Percentiles rank a stretch among this genome's conserved stretches.
These are phyloP conservation scores for Sparidentex hasta DNA, from an alignment of 2,797 vertebrate species.

Conservation along the genomic window DNA sequence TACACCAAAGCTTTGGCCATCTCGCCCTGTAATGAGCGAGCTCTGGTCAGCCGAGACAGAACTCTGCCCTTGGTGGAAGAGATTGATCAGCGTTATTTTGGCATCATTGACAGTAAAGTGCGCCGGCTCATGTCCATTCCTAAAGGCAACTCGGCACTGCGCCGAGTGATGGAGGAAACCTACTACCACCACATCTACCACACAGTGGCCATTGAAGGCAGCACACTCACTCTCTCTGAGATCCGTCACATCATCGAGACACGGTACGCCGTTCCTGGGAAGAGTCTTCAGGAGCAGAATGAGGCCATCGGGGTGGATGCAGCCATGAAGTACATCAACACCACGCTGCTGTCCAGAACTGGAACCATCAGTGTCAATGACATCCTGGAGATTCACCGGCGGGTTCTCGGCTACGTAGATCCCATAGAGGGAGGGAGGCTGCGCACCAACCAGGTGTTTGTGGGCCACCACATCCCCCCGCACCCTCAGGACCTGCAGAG, in stretches of 20 bases:
- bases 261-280: slow-evolving; percentile 94
- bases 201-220: slow-evolving; percentile 98
- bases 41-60: slow-evolving; percentile 92
- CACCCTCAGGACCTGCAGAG: slow-evolving; percentile 92
- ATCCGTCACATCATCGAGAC: slow-evolving; percentile 98
- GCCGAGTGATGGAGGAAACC: slow-evolving; percentile 96
- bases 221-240: slow-evolving; percentile 94
- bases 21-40: slow-evolving; percentile 92
- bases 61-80: slow-evolving; percentile 96
- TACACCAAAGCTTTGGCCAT: slow-evolving; percentile 94
- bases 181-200: slow-evolving; percentile 99
- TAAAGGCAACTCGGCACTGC: slow-evolving; percentile 94
- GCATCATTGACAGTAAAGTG: slow-evolving; percentile 95
- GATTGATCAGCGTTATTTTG: slow-evolving; percentile 96
- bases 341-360: slow-evolving; percentile 90
- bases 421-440: slow-evolving; percentile 94
- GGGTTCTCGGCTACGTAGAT: slow-evolving; percentile 95
- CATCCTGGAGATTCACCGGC: slow-evolving; percentile 93
- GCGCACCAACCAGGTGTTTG: slow-evolving; percentile 93
- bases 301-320: slow-evolving; percentile 96
- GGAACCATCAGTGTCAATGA: slow-evolving; percentile 88
- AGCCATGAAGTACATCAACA: slow-evolving; percentile 95
- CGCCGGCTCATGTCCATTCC: slow-evolving; percentile 96
- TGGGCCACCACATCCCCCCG: slow-evolving; percentile 96
- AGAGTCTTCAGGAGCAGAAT: slow-evolving; percentile 96